phyloP scores from a whole-genome alignment of 2,113 vertebrate genomes.

The Seriola quinqueradiata region DNA sequence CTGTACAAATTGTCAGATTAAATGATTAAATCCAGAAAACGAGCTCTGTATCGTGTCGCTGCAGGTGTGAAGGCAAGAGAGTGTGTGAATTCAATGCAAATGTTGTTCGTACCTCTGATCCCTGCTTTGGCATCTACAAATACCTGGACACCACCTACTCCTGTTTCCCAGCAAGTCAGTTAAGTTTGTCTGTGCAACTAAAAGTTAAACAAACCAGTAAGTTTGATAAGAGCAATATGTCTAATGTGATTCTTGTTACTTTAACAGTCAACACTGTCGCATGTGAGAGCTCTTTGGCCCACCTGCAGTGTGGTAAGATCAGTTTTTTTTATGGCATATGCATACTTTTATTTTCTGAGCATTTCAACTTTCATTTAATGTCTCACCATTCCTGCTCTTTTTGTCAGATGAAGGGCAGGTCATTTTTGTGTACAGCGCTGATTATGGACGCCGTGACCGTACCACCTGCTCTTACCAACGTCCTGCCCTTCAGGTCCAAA shows the following conservation, averaged over 20 bases:
- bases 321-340: background rate
- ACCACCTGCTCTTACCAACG: background rate
- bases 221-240: too few relatives aligned
- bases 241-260: slow-evolving; percentile 1
- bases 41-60: background rate
- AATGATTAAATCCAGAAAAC: too few relatives aligned
- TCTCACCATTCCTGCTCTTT: background rate
- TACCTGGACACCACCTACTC: slow-evolving; percentile 50
- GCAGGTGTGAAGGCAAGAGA: slow-evolving; percentile 56
- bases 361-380: too few relatives aligned
- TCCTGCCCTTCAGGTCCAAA: background rate
- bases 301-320: slow-evolving; percentile 31
- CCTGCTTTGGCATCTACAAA: slow-evolving; percentile 41
- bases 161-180: too few relatives aligned
- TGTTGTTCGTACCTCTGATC: slow-evolving; percentile 13
- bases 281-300: slow-evolving; percentile 1
- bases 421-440: background rate
- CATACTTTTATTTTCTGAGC: too few relatives aligned
- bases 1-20: too few relatives aligned
- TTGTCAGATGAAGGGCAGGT: background rate
- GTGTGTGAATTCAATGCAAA: slow-evolving; percentile 28
- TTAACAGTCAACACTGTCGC: background rate
- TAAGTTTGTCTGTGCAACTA: too few relatives aligned
- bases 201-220: too few relatives aligned
- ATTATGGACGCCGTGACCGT: slow-evolving; percentile 13